Base-by-base conservation (phyloP, 2,113 vertebrate genomes). In the Sinocyclocheilus rhinocerous region DNA sequence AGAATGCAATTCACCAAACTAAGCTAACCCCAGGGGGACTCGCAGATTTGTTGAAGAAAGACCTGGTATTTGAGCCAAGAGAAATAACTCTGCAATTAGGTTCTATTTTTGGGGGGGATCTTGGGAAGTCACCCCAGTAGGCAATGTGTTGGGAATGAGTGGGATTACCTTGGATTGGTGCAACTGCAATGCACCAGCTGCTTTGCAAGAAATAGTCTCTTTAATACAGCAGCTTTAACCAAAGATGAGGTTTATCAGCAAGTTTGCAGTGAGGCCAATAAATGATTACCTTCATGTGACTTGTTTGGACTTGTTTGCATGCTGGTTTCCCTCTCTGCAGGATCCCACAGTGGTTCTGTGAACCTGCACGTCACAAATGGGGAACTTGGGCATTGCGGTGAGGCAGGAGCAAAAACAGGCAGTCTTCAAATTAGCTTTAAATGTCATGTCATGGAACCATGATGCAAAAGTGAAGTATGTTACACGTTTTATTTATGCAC, bases 381-480 rank as follows among this genome's bases (percentile, higher is more conserved):
- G 48, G 75, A 76, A 61, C 63, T 84, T 77, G 39, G 61, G 29
- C 50, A 59, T 61, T 83, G 85, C 57, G 67, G 73, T 24, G 42
- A 45, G 52, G 65, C 75, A 61, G 72, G 77, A 88, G 57, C 65
- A 2, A 87, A 88, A 88, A 86, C 78, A 72, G 82, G 24, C 57
- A 26, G 36, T 75, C 84, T 73, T 78, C 87, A 75, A 87, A 80
- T 80, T 55, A 88, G 79, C 69, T 52, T 80, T 88, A 90, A 90
- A 90, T 88, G 85, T 87, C 84, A 86, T 75, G 52, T 84, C 85
- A 83, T 85, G 79, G 78, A 87, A 88, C 67, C 57, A 87, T 67
- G 82, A 75, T 85, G 78, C 61, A 81, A 84, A 86, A 76, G 84
- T n/a, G 33, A 42, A 78, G 67, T 77, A 50, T 86, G 63, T 24